Conservation (phyloP, 2,113 vertebrate species). For the Sminthopsis crassicaudata region DNA sequence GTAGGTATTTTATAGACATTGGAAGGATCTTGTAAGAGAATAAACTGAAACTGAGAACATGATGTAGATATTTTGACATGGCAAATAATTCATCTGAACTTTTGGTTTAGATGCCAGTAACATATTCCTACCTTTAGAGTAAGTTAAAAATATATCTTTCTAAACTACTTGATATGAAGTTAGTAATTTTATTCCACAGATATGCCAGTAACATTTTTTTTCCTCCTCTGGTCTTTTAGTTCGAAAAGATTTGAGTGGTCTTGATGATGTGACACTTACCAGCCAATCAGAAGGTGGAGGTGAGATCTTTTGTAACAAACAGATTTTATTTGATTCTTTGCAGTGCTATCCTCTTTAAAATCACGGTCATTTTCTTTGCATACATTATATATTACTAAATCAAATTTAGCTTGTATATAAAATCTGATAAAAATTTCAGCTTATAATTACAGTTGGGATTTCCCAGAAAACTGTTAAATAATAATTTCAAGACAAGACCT, state of each 20-base stretch:
- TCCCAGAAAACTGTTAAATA: neutral
- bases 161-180: conserved; percentile 51
- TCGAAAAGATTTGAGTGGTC: conserved; percentile 88
- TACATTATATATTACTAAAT: neutral
- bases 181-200: conserved; percentile 15
- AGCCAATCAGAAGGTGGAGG: conserved; percentile 91
- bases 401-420: neutral
- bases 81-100: conserved; percentile 39
- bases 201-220: conserved; percentile 48
- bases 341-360: neutral
- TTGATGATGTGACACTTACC: conserved; percentile 89
- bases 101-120: conserved; percentile 56
- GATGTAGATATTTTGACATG: neutral
- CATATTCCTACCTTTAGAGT: conserved; percentile 42
- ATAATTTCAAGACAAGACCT: neutral
- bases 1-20: conserved; percentile 44
- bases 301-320: conserved; percentile 74
- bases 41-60: conserved; percentile 28
- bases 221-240: conserved; percentile 82
- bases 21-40: conserved; percentile 25
- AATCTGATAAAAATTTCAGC: neutral
- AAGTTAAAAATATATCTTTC: neutral
- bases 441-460: neutral
- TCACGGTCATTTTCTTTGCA: neutral
- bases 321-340: neutral